Conservation (phyloP, 2,888 invertebrate species). For the Enoplolaimus lenunculus region DNA sequence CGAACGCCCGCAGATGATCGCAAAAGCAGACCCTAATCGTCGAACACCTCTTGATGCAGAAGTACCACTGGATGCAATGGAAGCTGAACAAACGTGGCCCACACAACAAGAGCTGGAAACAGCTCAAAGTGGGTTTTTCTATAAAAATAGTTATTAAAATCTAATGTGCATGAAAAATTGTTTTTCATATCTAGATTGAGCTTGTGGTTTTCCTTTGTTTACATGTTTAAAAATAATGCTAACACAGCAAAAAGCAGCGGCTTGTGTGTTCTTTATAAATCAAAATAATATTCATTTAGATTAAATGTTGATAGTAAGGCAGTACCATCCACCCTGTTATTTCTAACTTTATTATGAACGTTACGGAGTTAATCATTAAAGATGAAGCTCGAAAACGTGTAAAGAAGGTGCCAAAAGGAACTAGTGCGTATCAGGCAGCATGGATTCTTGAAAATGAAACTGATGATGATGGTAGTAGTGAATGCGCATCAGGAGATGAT, state of each 20-base stretch:
- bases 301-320: too few species aligned
- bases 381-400: constrained; percentile 47
- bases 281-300: too few species aligned
- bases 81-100: constrained; percentile 92
- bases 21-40: constrained; percentile 31
- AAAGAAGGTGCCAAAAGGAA: constrained; percentile 76
- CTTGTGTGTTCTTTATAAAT: too few species aligned
- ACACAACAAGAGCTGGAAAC: constrained; percentile 72
- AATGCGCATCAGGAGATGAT: too few species aligned
- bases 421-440: constrained; percentile 89
- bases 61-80: constrained; percentile 58
- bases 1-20: constrained; percentile 20
- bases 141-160: too few species aligned
- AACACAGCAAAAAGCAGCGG: too few species aligned
- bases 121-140: constrained; percentile 50
- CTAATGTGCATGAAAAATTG: too few species aligned
- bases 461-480: constrained; percentile 41
- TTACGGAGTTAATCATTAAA: too few species aligned
- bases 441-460: constrained; percentile 47
- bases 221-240: too few species aligned
- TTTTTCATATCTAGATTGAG: neutral
- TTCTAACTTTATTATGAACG: too few species aligned
- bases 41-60: constrained; percentile 57
- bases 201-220: neutral
- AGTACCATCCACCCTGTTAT: too few species aligned